Conservation (phyloP, 2,888 invertebrate genomes). For the Cosmopolites sordidus region DNA sequence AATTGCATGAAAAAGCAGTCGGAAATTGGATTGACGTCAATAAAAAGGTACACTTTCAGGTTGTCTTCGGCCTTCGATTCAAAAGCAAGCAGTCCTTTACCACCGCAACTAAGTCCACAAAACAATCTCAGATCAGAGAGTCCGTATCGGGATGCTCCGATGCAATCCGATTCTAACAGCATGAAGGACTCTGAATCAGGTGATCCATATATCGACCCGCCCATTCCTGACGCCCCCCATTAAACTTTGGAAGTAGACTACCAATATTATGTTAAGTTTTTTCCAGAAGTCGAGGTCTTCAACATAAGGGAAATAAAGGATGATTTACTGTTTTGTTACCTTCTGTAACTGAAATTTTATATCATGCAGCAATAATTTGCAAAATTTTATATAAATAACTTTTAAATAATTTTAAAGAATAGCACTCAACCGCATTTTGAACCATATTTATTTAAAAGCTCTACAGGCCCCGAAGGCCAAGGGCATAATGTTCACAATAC, state of each 20-base stretch:
- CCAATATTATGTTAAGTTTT: conserved; percentile 71
- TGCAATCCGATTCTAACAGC: conserved; percentile 19
- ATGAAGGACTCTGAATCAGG: conserved; percentile 36
- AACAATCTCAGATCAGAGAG: conserved; percentile 1
- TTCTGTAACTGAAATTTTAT: no score
- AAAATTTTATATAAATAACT: no score
- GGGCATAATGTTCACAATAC: no score
- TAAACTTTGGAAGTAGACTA: conserved; percentile 84
- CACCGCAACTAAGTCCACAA: conserved; percentile 15
- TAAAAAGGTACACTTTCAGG: no score
- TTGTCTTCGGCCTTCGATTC: conserved; percentile 19
- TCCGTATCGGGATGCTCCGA: conserved; percentile 8
- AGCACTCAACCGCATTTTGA: no score
- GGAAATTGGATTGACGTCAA: no score
- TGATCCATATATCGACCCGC: conserved; percentile 56
- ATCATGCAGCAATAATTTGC: no score
- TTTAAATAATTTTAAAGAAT: no score
- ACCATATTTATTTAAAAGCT: no score
- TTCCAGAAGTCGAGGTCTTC: conserved; percentile 75
- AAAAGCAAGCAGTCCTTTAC: conserved; percentile 11
- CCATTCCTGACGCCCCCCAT: conserved; percentile 71
- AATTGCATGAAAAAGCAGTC: no score
- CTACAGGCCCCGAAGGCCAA: no score
- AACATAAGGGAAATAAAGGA: conserved; percentile 78
- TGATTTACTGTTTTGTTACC: no score